Evolutionary conservation across 2,797 vertebrate species (phyloP).

Genomic region (Parotocinclus haroldoi): DNA sequence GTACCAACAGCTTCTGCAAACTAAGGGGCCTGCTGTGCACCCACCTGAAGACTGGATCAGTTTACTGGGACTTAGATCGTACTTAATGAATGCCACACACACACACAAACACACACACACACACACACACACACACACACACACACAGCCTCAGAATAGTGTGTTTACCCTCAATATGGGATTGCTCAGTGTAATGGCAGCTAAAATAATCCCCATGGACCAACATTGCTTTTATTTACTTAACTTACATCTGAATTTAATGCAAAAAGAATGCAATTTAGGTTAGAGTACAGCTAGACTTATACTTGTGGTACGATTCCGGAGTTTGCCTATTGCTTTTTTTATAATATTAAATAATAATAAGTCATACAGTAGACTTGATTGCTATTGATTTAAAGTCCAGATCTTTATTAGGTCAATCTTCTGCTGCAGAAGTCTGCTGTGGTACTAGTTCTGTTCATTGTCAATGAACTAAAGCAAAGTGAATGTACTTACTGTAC

Average conservation of each 20-base stretch:
- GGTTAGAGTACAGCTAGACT: constrained; percentile 4
- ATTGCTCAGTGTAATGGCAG: constrained; percentile 30
- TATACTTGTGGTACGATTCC: constrained; percentile 10
- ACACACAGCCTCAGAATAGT: constrained; percentile 8
- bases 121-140: not conserved
- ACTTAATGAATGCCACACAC: constrained; percentile 13
- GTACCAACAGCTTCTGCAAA: constrained; percentile 30
- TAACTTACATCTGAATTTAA: constrained; percentile 4
- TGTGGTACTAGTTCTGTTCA: not conserved
- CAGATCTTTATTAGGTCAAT: not conserved
- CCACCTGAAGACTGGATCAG: constrained; percentile 36
- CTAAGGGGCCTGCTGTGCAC: constrained; percentile 11
- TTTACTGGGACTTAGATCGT: constrained; percentile 27
- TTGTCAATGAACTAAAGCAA: not conserved
- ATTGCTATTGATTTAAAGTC: constrained; percentile 4
- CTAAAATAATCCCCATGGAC: constrained; percentile 14
- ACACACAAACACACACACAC: not conserved
- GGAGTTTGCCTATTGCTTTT: constrained; percentile 3
- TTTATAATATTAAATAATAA: constrained; percentile 11
- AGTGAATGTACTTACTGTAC: not conserved
- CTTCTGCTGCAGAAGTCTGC: not conserved
- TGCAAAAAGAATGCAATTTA: not conserved
- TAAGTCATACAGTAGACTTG: not conserved
- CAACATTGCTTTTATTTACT: constrained; percentile 7
- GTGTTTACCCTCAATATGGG: constrained; percentile 12